A percentile compares a stretch with the other conserved stretches of the same genome.
Evolutionary conservation across 64 coral and sea anemone genomes (phyloP).

Genomic region (Dendronephthya gigantea): DNA sequence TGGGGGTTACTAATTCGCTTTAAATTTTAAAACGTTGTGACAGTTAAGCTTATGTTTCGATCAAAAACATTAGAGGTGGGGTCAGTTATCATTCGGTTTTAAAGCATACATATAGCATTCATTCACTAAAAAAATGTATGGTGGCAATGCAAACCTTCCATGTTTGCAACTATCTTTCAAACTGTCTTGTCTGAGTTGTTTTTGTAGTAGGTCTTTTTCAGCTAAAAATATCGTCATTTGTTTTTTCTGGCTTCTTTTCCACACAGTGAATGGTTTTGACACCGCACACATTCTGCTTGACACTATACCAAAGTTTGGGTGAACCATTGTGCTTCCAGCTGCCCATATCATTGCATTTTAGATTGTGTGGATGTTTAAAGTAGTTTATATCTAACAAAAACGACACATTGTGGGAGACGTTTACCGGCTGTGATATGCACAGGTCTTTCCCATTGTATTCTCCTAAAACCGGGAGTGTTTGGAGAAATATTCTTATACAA

Average conservation of each 20-base stretch:
- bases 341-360: slow-evolving; percentile 28
- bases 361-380: not conserved
- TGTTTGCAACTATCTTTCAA: slow-evolving; percentile 23
- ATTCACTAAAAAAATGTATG: not conserved
- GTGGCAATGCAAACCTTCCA: not conserved
- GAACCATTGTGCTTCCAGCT: slow-evolving; percentile 35
- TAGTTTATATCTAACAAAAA: slow-evolving; percentile 11
- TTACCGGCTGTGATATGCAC: slow-evolving; percentile 14
- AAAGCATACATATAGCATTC: not conserved
- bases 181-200: slow-evolving; percentile 20
- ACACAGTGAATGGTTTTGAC: not conserved
- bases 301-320: slow-evolving; percentile 3
- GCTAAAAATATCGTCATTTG: not conserved
- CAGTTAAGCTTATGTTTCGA: slow-evolving; percentile 42
- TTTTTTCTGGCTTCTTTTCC: not conserved
- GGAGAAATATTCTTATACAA: no score
- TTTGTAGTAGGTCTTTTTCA: slow-evolving; percentile 20
- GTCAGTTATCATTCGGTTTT: slow-evolving; percentile 11
- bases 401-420: slow-evolving; percentile 13
- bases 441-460: slow-evolving; percentile 1
- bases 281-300: not conserved
- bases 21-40: slow-evolving; percentile 47
- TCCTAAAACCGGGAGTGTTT: no score
- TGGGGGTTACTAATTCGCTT: slow-evolving; percentile 22
- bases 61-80: slow-evolving; percentile 53